Conservation (phyloP, 1,140 invertebrate species). For the Heliconius eleuchia region DNA sequence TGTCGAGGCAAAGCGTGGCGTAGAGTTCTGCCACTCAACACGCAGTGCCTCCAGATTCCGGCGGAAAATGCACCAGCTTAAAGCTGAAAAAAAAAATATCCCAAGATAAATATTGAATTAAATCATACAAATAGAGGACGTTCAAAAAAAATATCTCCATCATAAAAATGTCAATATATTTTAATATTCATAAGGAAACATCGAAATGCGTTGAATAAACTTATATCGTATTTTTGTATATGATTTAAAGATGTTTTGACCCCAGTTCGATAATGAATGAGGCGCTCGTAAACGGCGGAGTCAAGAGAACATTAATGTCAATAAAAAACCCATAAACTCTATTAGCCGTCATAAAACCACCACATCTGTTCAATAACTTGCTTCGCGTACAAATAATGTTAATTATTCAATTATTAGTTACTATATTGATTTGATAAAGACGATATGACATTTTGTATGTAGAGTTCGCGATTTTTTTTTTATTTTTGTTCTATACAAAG, state of each 20-base stretch:
- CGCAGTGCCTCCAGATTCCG: too few relatives aligned
- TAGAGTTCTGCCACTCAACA: too few relatives aligned
- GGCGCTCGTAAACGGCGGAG: constrained; percentile 71
- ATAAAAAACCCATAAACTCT: constrained; percentile 80
- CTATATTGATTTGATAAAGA: constrained; percentile 22
- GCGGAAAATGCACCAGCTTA: too few relatives aligned
- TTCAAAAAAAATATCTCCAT: neutral
- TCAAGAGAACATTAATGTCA: constrained; percentile 79
- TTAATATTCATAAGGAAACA: constrained; percentile 10
- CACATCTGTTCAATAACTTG: constrained; percentile 74
- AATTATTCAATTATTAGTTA: constrained; percentile 61
- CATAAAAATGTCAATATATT: constrained; percentile 11
- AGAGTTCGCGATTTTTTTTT: neutral
- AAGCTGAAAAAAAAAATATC: too few relatives aligned
- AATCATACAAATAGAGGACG: neutral
- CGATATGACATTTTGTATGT: neutral
- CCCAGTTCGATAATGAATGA: constrained; percentile 78
- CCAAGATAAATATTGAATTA: neutral
- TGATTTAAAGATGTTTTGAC: constrained; percentile 77
- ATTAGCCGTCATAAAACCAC: constrained; percentile 77
- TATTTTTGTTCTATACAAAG: neutral
- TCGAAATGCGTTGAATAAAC: neutral
- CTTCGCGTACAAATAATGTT: constrained; percentile 68
- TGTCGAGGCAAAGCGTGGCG: too few relatives aligned
- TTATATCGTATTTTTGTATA: constrained; percentile 49